These are phyloP conservation scores for Fratercula arctica DNA, from an alignment of 2,797 vertebrate genomes.

Conservation along the genomic window DNA sequence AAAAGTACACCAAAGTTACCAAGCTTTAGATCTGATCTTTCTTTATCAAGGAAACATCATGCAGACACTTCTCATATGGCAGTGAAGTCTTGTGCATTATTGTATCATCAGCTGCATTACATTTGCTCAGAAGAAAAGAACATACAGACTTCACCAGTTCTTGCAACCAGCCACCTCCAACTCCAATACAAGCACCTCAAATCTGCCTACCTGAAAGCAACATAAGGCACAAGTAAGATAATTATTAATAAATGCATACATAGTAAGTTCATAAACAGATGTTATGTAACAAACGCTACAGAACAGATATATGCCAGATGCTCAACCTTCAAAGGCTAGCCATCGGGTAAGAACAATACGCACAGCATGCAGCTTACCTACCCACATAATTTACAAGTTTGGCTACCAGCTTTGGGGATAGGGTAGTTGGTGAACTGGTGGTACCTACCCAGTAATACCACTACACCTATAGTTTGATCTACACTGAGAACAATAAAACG, in stretches of 20 bases:
- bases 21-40: background rate
- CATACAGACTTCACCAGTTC: background rate
- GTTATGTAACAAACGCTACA: background rate
- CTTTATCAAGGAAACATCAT: background rate
- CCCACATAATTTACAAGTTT: background rate
- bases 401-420: background rate
- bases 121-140: background rate
- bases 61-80: background rate
- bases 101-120: background rate
- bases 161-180: background rate
- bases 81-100: background rate
- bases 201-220: background rate
- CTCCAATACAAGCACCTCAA: background rate
- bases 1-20: background rate
- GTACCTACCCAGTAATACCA: background rate
- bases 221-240: background rate
- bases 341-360: background rate
- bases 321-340: background rate
- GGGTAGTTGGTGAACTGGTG: background rate
- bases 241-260: background rate
- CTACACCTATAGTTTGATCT: background rate
- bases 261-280: background rate
- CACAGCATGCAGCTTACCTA: background rate
- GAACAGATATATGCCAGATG: background rate
- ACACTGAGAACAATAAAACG: background rate